Conservation (phyloP, 1,140 invertebrate genomes). For the Diprion similis region DNA sequence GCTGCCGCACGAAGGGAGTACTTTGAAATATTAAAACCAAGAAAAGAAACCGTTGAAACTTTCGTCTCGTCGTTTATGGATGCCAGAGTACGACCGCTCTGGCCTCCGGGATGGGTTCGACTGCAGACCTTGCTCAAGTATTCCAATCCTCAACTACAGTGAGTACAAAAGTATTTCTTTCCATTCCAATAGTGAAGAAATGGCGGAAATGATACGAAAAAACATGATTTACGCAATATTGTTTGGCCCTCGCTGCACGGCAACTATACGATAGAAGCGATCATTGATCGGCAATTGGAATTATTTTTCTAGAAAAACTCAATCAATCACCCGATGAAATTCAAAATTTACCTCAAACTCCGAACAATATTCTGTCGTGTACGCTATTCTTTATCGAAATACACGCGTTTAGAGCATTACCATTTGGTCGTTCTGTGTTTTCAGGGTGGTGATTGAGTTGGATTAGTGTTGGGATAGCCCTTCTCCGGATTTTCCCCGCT, state of each 20-base stretch:
- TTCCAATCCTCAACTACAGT: conserved; percentile 34
- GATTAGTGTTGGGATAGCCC: conserved; percentile 35
- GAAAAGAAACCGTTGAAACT: conserved; percentile 64
- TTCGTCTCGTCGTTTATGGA: conserved; percentile 64
- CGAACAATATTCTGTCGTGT: too few species aligned
- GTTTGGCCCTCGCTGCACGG: too few species aligned
- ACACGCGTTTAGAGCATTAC: not conserved
- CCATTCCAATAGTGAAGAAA: too few species aligned
- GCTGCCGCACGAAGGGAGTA: conserved; percentile 45
- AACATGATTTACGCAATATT: too few species aligned
- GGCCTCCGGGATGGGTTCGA: conserved; percentile 68
- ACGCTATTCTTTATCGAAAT: too few species aligned
- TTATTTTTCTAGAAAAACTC: too few species aligned
- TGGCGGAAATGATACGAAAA: too few species aligned
- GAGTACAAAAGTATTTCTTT: conserved; percentile 33
- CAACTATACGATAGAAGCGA: too few species aligned
- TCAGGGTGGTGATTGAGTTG: conserved; percentile 43
- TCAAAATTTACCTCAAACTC: too few species aligned
- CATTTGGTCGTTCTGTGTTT: conserved; percentile 44
- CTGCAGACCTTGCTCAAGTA: conserved; percentile 46
- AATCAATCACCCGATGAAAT: too few species aligned
- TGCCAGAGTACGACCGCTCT: conserved; percentile 63
- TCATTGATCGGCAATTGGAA: too few species aligned
- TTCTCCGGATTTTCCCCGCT: conserved; percentile 29
- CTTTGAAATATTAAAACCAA: conserved; percentile 56